Conservation (phyloP, 92 coral and sea anemone genomes). For the Umimayanthus chanpuru region DNA sequence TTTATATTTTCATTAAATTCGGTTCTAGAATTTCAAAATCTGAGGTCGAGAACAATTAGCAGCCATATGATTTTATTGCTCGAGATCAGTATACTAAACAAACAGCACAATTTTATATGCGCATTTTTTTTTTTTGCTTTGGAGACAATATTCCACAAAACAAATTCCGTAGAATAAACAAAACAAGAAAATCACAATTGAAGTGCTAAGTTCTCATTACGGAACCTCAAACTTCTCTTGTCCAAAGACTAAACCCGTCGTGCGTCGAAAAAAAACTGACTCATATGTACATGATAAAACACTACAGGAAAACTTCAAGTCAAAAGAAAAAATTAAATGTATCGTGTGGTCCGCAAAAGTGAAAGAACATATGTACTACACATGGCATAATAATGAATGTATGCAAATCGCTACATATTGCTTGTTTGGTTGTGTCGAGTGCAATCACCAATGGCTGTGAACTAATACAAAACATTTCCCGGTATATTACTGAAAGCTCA, state of each 20-base stretch:
- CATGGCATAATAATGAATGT: constrained; percentile 35
- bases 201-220: background rate
- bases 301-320: background rate
- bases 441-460: constrained; percentile 6
- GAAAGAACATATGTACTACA: background rate
- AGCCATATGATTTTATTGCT: too few relatives aligned
- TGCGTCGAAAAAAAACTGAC: constrained; percentile 1
- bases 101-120: background rate
- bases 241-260: background rate
- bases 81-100: background rate
- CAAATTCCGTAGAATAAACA: constrained; percentile 35
- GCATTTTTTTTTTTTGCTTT: background rate
- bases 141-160: constrained; percentile 37
- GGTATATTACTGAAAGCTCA: background rate
- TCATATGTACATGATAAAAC: background rate
- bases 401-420: constrained; percentile 21
- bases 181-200: constrained; percentile 4
- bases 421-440: constrained; percentile 14
- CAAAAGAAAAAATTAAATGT: background rate
- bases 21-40: constrained; percentile 37
- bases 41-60: background rate
- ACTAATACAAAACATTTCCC: background rate
- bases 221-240: background rate
- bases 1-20: too few relatives aligned
- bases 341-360: background rate